Conservation (phyloP, 2,888 invertebrate genomes). For the Diaphora mendica region DNA sequence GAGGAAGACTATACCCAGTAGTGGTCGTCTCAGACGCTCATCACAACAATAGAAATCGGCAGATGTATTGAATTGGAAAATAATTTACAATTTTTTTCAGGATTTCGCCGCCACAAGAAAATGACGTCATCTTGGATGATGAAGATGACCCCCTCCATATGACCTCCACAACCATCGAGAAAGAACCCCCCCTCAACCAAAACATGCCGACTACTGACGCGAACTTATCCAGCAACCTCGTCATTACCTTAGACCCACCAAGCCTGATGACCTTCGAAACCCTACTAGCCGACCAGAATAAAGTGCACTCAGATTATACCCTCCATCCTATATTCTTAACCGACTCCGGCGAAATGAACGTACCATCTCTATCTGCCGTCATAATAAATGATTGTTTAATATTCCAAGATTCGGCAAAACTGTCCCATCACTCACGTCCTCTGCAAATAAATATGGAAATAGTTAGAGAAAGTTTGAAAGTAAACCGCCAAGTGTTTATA, state of each 20-base stretch:
- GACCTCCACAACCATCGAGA: background rate
- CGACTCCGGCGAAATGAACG: background rate
- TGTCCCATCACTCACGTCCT: background rate
- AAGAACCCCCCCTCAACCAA: background rate
- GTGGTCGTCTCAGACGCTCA: no score
- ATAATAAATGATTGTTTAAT: background rate
- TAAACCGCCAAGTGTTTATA: background rate
- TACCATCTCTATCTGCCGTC: background rate
- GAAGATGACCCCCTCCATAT: constrained; percentile 1
- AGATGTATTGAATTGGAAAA: no score
- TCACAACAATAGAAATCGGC: no score
- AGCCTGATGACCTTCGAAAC: background rate
- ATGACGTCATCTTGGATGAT: constrained; percentile 1
- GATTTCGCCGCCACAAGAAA: background rate
- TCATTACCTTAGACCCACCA: background rate
- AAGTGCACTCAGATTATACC: background rate
- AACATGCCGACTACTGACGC: background rate
- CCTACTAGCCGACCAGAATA: background rate
- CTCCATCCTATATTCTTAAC: constrained; percentile 9
- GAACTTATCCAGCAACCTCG: background rate
- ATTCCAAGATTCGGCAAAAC: background rate
- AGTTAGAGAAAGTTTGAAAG: background rate
- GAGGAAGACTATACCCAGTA: no score
- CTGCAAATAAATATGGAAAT: background rate
- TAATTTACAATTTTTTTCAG: background rate